phyloP scores from a whole-genome alignment of 2,113 vertebrate species.

The Guaruba guarouba region DNA sequence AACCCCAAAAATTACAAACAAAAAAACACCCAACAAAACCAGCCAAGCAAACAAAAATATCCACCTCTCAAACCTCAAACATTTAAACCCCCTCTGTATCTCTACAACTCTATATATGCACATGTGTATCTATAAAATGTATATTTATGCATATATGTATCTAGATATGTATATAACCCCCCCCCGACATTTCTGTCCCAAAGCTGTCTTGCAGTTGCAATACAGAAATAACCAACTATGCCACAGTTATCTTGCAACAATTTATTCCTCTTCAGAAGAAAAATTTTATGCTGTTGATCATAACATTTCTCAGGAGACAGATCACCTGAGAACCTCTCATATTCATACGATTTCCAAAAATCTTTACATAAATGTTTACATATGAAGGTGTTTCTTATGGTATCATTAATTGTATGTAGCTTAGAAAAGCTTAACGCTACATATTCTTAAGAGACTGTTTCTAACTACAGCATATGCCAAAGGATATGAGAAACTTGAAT shows the following conservation, averaged over 20 bases:
- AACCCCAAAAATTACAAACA: too few relatives aligned
- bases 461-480: neutral
- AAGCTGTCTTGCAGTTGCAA: neutral
- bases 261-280: neutral
- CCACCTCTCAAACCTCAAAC: fast-evolving
- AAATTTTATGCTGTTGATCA: neutral
- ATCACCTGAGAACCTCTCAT: neutral
- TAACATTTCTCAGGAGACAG: neutral
- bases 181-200: neutral
- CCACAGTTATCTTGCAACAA: neutral
- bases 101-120: neutral
- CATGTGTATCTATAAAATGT: neutral
- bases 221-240: neutral
- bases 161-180: neutral
- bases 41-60: neutral
- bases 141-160: neutral
- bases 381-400: neutral
- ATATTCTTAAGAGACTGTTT: neutral
- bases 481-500: neutral
- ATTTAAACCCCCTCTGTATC: neutral
- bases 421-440: neutral
- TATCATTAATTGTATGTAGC: neutral
- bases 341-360: neutral
- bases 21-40: neutral
- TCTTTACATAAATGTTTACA: neutral